Base-by-base conservation (phyloP, 2,113 vertebrate species). In the Telmatochromis sp. region DNA sequence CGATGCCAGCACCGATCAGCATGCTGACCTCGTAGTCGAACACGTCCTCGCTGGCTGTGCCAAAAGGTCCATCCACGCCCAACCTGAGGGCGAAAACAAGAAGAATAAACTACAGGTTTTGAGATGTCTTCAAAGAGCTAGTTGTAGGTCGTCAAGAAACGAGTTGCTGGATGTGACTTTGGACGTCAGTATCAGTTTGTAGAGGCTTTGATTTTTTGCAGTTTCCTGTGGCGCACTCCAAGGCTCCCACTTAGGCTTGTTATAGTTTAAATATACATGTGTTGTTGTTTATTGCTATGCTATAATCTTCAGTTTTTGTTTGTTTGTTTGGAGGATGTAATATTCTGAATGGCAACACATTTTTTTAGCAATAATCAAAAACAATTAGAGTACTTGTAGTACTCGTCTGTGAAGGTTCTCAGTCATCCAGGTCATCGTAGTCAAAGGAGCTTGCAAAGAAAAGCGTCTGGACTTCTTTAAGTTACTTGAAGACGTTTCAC, bases 11-110 rank as follows among this genome's bases (percentile, higher is more conserved):
- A 8, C 98, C 98, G 4, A 98, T 96, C 92, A 99, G 89, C 96
- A 99, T 97, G 96, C 97, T 97, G 93, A 98, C 97, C 94, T 98
- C 97, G 0, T 98, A 99, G 91, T 97, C 96, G 88, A 98, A 99
- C 65, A 99, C 97, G 0, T 99, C 98, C 90, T 99, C 98, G 0
- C 98, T 99, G 91, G 97, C 98, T 0, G 98, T 98, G 87, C 98
- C 98, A 5, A 99, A 99, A 11, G 98, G 98, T 17, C 98, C 98
- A 0, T 98, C 98, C 88, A 99, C 98, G 5, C 96, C 89, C 6
- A 98, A 96, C 89, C 98, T 98, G 94, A 85, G 85, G 23, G 26
- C 84, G 11, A 75, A 19, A 23, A 7, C 10, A 28, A 13, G 21
- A 19, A 10, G 21, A 10, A 47, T n/a, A 68, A 83, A 79, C 31